Base-by-base conservation (phyloP, 2,888 invertebrate genomes). In the Tipula vernalis region DNA sequence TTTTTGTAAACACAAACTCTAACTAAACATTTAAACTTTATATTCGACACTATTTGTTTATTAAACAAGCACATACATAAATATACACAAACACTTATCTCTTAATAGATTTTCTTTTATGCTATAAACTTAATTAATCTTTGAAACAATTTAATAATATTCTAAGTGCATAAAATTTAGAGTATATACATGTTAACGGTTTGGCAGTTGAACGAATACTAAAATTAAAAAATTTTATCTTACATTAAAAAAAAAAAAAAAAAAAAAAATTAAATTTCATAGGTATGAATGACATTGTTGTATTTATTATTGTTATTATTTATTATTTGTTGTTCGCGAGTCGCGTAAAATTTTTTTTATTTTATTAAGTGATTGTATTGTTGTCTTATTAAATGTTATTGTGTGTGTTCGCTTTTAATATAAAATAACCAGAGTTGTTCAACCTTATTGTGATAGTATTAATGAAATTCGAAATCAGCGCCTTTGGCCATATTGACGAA, bases 161-260 rank as follows among this genome's bases (percentile, higher is more conserved):
- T 71, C 8, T 71, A 71, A 28, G 71, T 18, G 71, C 71, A 71
- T 71, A 71, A 28, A 71, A 28, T 28, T 28, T 18, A 71, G 71
- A 71, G 28, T 71, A 71, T 71, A 28, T 71, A 71, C 36, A 47
- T 86, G 51, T 86, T 86, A 47, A 18, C 86, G 28, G 47, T 28
- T 28, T 86, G 86, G 4, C 51, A 36, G 86, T 86, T 86, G 36
- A 86, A 86, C 86, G 47, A 86, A 47, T 86, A 86, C 86, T 86
- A 86, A 86, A 42, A 42, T 44, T 86, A n/a, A 18, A 15, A 85
- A 86, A 28, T 86, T 86, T 86, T 86, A 86, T 86, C 86, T 47
- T 86, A 47, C 42, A 86, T 41, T 83, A 85, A 85, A 41, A 85
- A 85, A 39, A 84, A 39, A 41, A 51, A 51, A 44, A 44, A 44